Evolutionary conservation across 2,888 invertebrate species (phyloP).

Genomic region (Drosophila birchii): DNA sequence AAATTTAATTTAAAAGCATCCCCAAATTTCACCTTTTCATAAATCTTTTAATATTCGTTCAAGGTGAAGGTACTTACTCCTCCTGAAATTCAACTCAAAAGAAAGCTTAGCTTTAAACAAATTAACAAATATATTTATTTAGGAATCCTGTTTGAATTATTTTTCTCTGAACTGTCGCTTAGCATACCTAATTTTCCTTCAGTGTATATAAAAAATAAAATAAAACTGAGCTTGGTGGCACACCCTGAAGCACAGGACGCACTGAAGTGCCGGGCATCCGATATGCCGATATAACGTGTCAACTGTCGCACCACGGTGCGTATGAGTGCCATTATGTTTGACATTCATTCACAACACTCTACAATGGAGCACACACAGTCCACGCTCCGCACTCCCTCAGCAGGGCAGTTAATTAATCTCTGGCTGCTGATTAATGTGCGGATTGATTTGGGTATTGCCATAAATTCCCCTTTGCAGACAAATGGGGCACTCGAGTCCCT

Average conservation of each 20-base stretch:
- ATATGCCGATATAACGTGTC: slow-evolving; percentile 39
- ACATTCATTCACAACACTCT: slow-evolving; percentile 74
- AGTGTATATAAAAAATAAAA: slow-evolving; percentile 1
- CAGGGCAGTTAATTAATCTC: slow-evolving; percentile 71
- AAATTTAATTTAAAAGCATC: too few relatives aligned
- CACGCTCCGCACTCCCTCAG: not conserved
- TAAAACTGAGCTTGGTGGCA: not conserved
- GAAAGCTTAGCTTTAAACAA: not conserved
- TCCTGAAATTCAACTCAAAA: not conserved
- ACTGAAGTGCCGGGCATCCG: slow-evolving; percentile 30
- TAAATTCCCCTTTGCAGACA: slow-evolving; percentile 34
- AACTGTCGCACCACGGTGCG: slow-evolving; percentile 68
- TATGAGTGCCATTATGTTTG: slow-evolving; percentile 73
- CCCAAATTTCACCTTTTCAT: not conserved
- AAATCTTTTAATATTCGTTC: not conserved
- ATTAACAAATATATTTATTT: not conserved
- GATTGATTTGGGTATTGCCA: slow-evolving; percentile 63
- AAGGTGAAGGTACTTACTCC: too few relatives aligned
- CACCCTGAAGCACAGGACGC: slow-evolving; percentile 4
- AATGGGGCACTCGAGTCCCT: slow-evolving; percentile 34
- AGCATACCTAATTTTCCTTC: not conserved
- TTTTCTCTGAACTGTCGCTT: not conserved
- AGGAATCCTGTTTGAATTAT: accelerated
- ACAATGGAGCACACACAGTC: slow-evolving; percentile 17
- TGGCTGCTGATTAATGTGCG: slow-evolving; percentile 70